Base-by-base conservation (phyloP, 2,113 vertebrate species). In the Tilapia sparmanii region DNA sequence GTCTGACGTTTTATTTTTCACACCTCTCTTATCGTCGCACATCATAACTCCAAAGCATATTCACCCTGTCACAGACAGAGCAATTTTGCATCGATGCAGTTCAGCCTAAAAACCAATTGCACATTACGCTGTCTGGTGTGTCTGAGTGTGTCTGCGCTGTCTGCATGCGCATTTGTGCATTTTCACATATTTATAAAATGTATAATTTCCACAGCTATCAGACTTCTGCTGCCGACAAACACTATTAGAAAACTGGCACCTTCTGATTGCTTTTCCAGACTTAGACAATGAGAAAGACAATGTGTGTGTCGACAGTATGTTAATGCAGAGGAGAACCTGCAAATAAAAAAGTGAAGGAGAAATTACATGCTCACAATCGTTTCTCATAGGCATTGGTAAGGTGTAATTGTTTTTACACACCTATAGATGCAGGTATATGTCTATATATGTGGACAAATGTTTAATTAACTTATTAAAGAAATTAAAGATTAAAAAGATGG, bases 191-290 rank as follows among this genome's bases (percentile, higher is more conserved):
- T 31, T 81, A 66, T 26, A 79, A 80, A 68, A 89, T 22, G 52
- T 50, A 3, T 80, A 12, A 81, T 93, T 90, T 91, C 15, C 59
- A 80, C 42, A 83, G 79, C 45, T 45, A 29, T 81, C 6, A 50
- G 42, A 19, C 42, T 50, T 76, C 71, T 84, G n/a, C 50, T 15
- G 57, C 87, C 0, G 9, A 31, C 80, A 78, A 50, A 73, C 61
- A 4, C 9, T 31, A 29, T 85, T 47, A 85, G 4, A 80, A 78
- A 85, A 40, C 85, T 57, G 83, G 84, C 85, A 71, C 63, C 82
- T 33, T 57, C 83, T 82, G 90, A 89, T 92, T 88, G 71, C 57
- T 82, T 86, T 76, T 76, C 22, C 52, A 82, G 33, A 63, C 47
- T 79, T 13, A 3, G 63, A 81, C 73, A 66, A n/a, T 40, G 2